Percentiles rank a stretch among this genome's conserved stretches.
These are phyloP conservation scores for Musca domestica DNA, from an alignment of 1,140 invertebrate species.

Conservation along the genomic window DNA sequence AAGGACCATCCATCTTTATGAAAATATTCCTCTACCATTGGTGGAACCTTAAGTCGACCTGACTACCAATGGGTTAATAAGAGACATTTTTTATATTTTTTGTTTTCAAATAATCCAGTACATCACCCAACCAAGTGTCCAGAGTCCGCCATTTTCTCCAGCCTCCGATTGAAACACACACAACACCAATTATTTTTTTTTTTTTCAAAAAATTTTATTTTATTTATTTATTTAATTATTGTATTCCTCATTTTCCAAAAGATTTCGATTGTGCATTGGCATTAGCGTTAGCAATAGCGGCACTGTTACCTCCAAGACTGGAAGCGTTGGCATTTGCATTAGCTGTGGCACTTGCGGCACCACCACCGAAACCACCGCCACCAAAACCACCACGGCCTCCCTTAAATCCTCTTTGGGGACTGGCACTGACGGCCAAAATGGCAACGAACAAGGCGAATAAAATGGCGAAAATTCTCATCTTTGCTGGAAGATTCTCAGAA, in stretches of 20 bases:
- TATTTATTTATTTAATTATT: conserved; percentile 10
- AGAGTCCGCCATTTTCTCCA: too few relatives aligned
- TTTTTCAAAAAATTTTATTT: background rate
- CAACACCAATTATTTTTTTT: too few relatives aligned
- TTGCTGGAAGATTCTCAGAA: background rate
- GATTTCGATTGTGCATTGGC: background rate
- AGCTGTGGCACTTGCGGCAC: background rate
- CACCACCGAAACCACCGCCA: background rate
- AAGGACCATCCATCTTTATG: too few relatives aligned
- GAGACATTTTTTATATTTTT: too few relatives aligned
- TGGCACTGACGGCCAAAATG: background rate
- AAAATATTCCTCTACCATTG: too few relatives aligned
- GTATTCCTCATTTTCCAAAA: background rate
- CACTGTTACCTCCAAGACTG: background rate
- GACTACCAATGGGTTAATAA: too few relatives aligned
- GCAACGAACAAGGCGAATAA: conserved; percentile 3
- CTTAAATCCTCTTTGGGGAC: conserved; percentile 26
- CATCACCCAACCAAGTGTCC: too few relatives aligned
- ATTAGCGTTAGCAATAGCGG: background rate
- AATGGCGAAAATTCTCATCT: conserved; percentile 16
- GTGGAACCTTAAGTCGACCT: too few relatives aligned
- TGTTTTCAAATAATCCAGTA: too few relatives aligned
- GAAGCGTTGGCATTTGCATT: background rate
- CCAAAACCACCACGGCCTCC: conserved; percentile 26
- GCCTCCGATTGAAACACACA: too few relatives aligned